phyloP scores from a whole-genome alignment of 2,113 vertebrate genomes.

The Grammomys dolichurus region DNA sequence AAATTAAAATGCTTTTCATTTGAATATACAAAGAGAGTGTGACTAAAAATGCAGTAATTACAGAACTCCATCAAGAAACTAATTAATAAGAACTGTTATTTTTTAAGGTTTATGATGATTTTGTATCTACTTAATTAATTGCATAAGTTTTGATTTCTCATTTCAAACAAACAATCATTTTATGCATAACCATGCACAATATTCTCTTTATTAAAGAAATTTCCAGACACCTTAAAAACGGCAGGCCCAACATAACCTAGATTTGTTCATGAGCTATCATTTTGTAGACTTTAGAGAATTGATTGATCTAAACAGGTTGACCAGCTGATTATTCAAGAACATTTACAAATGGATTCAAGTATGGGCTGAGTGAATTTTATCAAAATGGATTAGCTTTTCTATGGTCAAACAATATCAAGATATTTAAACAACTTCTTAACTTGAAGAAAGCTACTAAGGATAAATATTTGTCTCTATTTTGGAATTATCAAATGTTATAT shows the following conservation, averaged over 20 bases:
- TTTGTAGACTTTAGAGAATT: not conserved
- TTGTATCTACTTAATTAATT: not conserved
- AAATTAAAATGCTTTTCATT: slow-evolving; percentile 3
- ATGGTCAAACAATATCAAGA: slow-evolving; percentile 9
- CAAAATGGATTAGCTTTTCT: slow-evolving; percentile 21
- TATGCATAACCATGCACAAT: not conserved
- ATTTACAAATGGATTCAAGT: slow-evolving; percentile 1
- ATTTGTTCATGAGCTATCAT: not conserved
- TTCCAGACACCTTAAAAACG: not conserved
- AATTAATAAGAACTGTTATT: slow-evolving; percentile 33
- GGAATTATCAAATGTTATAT: slow-evolving; percentile 18
- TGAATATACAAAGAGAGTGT: slow-evolving; percentile 39
- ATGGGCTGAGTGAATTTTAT: not conserved
- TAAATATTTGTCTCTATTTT: not conserved
- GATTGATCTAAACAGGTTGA: slow-evolving; percentile 5
- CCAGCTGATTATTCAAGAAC: not conserved
- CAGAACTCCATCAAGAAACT: not conserved
- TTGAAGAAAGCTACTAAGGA: not conserved
- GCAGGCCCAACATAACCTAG: not conserved
- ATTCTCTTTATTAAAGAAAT: slow-evolving; percentile 60
- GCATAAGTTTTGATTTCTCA: not conserved
- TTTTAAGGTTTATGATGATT: slow-evolving; percentile 35
- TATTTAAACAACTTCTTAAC: slow-evolving; percentile 21
- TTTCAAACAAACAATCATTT: slow-evolving; percentile 46
- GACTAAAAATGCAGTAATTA: not conserved